Base-by-base conservation (phyloP, 1,140 invertebrate species). In the Calephelis nemesis region DNA sequence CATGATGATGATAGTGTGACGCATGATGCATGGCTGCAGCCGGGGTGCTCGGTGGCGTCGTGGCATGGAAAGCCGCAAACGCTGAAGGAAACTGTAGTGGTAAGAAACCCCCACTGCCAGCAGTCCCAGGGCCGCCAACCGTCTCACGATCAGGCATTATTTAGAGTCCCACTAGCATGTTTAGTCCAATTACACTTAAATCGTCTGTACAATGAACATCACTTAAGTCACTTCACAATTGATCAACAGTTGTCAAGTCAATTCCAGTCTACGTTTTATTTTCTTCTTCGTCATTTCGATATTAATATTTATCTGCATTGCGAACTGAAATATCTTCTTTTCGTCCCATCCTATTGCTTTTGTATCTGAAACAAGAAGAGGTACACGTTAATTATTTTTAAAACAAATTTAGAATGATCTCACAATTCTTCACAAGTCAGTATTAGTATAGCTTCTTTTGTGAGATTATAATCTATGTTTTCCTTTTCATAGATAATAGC, bases 11-110 rank as follows among this genome's bases (percentile, higher is more conserved):
- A 65, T 90, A 90, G 66, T 91, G 88, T 30, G 84, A 82, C 7
- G 87, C 87, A 82, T 90, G 87, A 73, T 91, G 89, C 85, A 89
- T 89, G 5, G 86, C 84, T 66, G 84, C 74, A 1, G 85, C 71
- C 7, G 83, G 81, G n/a, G 85, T 80, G 10, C 85, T 83, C 42
- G 89, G 85, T 8, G 86, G 84, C 45, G 90, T 88, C 40, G 94
- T 92, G 69, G 92, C 92, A 79, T 92, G 93, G 73, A 93, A 93
- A 50, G 92, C 93, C 74, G 93, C 93, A 83, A 94, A 95, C 73
- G 93, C 94, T 75, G 94, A 94, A n/a, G 94, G 93, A 79, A 94
- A 94, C 82, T 94, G 93, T 77, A 94, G 88, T 71, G 94, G 93
- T 77, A 91, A 81, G 75, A 91, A 91, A 75, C 84, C 85, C 69